These are phyloP conservation scores for Atherinomorus stipes DNA, from an alignment of 2,113 vertebrate species.

Conservation along the genomic window DNA sequence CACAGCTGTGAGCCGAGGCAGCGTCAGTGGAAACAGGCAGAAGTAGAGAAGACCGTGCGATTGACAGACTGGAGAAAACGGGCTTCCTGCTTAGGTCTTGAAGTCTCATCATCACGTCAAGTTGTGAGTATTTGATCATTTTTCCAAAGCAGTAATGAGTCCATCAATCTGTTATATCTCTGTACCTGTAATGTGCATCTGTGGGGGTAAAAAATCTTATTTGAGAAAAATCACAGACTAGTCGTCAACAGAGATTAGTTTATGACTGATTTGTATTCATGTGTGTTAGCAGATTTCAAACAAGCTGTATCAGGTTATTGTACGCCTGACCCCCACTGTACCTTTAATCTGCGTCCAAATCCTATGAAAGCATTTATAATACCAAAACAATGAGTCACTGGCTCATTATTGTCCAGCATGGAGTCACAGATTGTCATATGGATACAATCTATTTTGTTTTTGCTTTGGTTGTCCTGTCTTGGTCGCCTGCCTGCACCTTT, in stretches of 20 bases:
- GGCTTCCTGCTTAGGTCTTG: constrained; percentile 28
- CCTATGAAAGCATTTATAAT: constrained; percentile 47
- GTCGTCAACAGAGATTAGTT: background rate
- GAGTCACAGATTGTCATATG: constrained; percentile 22
- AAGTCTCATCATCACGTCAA: constrained; percentile 36
- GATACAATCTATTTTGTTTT: constrained; percentile 21
- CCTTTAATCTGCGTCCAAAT: constrained; percentile 43
- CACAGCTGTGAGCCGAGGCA: constrained; percentile 33
- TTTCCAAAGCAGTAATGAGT: constrained; percentile 2
- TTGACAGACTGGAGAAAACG: constrained; percentile 24
- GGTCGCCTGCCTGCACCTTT: constrained; percentile 7
- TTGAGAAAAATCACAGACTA: constrained; percentile 11
- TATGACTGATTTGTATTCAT: background rate
- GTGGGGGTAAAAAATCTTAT: constrained; percentile 10
- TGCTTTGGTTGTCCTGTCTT: constrained; percentile 7
- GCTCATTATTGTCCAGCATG: constrained; percentile 31
- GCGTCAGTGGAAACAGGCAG: constrained; percentile 5
- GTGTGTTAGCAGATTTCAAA: background rate
- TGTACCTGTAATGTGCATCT: background rate
- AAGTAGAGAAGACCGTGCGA: constrained; percentile 7
- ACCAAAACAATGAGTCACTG: constrained; percentile 52
- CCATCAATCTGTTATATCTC: constrained; percentile 3
- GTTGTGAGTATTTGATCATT: constrained; percentile 59
- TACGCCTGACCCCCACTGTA: background rate
- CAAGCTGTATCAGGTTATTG: constrained; percentile 20